A percentile compares a stretch with the other conserved stretches of the same genome.
Evolutionary conservation across 2,113 vertebrate genomes (phyloP).

Genomic region (Toxotes chatareus): DNA sequence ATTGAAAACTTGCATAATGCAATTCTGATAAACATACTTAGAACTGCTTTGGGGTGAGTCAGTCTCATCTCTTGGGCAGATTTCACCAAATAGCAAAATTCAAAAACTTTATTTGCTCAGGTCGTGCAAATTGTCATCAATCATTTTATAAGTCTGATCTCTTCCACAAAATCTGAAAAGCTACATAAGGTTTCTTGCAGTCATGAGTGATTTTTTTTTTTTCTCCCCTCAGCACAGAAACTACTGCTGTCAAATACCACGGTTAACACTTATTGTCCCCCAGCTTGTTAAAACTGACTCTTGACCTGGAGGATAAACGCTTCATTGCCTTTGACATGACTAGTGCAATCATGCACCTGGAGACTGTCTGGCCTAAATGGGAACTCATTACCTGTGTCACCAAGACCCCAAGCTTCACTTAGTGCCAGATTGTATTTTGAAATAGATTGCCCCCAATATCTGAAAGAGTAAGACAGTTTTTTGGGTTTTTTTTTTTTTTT

Average conservation of each 20-base stretch:
- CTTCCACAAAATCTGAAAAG: not conserved
- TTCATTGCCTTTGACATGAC: constrained; percentile 58
- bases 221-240: constrained; percentile 3
- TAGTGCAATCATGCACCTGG: constrained; percentile 64
- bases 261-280: constrained; percentile 36
- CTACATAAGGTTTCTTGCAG: not conserved
- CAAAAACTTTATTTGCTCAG: not conserved
- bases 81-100: not conserved
- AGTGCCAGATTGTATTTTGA: constrained; percentile 12
- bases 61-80: not conserved
- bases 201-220: not conserved
- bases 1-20: not conserved
- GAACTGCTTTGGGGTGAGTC: not conserved
- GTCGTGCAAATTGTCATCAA: not conserved
- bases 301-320: constrained; percentile 68
- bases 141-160: not conserved
- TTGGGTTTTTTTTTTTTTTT: not conserved
- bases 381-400: constrained; percentile 76
- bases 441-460: constrained; percentile 25
- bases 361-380: constrained; percentile 59
- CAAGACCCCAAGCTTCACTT: constrained; percentile 57
- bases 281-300: constrained; percentile 56
- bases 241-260: constrained; percentile 47
- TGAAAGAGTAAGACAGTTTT: not conserved
- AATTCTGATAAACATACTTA: not conserved